These are phyloP conservation scores for Lithophane leautieri DNA, from an alignment of 2,888 invertebrate species.

Conservation along the genomic window DNA sequence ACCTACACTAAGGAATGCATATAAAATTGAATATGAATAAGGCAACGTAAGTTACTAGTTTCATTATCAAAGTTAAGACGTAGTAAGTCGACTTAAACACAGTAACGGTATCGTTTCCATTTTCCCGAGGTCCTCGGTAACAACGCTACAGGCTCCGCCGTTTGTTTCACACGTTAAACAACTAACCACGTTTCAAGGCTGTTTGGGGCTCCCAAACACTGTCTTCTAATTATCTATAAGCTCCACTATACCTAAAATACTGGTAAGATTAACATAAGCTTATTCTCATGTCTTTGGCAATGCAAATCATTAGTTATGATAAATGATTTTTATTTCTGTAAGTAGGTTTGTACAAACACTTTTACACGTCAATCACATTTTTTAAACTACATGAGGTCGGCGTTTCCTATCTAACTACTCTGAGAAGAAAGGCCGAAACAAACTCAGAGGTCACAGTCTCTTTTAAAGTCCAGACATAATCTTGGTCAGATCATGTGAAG, in stretches of 20 bases:
- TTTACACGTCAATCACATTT: no score
- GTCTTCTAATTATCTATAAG: conserved; percentile 58
- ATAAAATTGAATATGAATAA: no score
- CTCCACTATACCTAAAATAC: conserved; percentile 15
- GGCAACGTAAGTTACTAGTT: no score
- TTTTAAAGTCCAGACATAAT: no score
- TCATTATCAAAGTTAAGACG: background rate
- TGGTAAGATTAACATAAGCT: conserved; percentile 41
- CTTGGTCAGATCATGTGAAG: no score
- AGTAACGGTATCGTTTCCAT: conserved; percentile 33
- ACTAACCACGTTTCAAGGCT: conserved; percentile 64
- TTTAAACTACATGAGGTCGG: no score
- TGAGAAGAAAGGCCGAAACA: no score
- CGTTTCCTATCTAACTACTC: no score
- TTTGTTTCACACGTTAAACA: conserved; percentile 74
- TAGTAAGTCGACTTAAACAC: background rate
- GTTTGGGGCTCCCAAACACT: conserved; percentile 51
- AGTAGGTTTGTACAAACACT: no score
- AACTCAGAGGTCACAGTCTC: no score
- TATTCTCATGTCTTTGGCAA: conserved; percentile 11
- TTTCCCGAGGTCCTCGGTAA: conserved; percentile 39
- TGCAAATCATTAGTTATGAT: conserved; percentile 32
- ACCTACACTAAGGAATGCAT: no score
- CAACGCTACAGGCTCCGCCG: conserved; percentile 60
- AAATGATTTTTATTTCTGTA: no score